phyloP scores from a whole-genome alignment of 2,113 vertebrate species.

The Amblyopsis rosae region DNA sequence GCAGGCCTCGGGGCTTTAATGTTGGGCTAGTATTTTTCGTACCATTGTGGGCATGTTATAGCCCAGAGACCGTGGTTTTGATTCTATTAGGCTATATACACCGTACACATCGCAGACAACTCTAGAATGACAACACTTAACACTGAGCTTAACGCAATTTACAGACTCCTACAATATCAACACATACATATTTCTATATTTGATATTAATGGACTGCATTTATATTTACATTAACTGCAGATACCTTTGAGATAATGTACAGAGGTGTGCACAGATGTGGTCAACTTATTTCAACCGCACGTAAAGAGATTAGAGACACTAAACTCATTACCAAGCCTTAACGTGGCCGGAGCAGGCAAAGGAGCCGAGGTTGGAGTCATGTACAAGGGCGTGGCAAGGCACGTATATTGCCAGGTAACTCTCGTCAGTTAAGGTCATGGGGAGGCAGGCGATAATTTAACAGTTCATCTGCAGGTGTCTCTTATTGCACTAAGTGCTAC shows the following conservation, averaged over 20 bases:
- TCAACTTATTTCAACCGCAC: constrained; percentile 27
- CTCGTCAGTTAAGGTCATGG: constrained; percentile 12
- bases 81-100: neutral
- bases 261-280: constrained; percentile 18
- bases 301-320: constrained; percentile 66
- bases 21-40: constrained; percentile 3
- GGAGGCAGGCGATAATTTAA: neutral
- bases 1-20: constrained; percentile 7
- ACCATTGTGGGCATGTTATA: constrained; percentile 5
- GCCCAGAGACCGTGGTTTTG: neutral
- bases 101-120: no score
- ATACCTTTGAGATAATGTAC: constrained; percentile 17
- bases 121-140: neutral
- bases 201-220: neutral
- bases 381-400: constrained; percentile 45
- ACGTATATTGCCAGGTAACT: constrained; percentile 41
- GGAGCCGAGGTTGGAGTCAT: constrained; percentile 28
- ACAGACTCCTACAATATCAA: no score
- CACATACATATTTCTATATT: neutral
- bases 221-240: neutral
- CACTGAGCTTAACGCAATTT: no score
- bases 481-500: neutral
- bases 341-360: constrained; percentile 52
- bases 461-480: neutral
- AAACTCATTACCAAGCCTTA: constrained; percentile 65